A percentile compares a stretch with the other conserved stretches of the same genome.
Evolutionary conservation across 2,888 invertebrate species (phyloP).

Genomic region (Antitype chi): DNA sequence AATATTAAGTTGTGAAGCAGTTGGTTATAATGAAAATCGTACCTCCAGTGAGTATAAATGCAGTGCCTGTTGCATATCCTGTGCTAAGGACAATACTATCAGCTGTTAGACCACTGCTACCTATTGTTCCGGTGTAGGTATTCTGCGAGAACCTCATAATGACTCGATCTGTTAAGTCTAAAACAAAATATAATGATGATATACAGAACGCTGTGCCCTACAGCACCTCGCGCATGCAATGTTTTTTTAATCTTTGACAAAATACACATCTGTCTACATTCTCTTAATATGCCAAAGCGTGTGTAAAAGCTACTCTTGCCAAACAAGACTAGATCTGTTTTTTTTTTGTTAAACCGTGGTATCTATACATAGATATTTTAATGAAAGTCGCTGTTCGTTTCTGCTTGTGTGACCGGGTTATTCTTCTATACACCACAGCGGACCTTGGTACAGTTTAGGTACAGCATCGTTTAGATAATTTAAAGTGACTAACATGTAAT

Average conservation of each 20-base stretch:
- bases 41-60: conserved; percentile 77
- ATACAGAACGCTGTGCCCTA: background rate
- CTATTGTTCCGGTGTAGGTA: conserved; percentile 74
- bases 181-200: background rate
- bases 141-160: conserved; percentile 77
- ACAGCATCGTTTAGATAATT: no score
- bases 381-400: no score
- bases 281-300: background rate
- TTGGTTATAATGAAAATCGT: conserved; percentile 39
- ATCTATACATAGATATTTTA: no score
- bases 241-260: background rate
- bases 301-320: background rate
- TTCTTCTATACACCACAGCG: no score
- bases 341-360: background rate
- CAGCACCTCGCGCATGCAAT: accelerated
- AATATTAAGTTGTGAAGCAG: background rate
- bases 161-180: conserved; percentile 34
- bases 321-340: background rate
- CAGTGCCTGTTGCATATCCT: conserved; percentile 73
- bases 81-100: conserved; percentile 73
- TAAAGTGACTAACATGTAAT: no score
- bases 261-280: background rate
- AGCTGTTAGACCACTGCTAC: conserved; percentile 66
- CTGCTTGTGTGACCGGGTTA: no score
- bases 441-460: no score